Percentiles rank a stretch among this genome's conserved stretches.
These are phyloP conservation scores for Montipora sp. DNA, from an alignment of 64 coral and sea anemone species.

Conservation along the genomic window DNA sequence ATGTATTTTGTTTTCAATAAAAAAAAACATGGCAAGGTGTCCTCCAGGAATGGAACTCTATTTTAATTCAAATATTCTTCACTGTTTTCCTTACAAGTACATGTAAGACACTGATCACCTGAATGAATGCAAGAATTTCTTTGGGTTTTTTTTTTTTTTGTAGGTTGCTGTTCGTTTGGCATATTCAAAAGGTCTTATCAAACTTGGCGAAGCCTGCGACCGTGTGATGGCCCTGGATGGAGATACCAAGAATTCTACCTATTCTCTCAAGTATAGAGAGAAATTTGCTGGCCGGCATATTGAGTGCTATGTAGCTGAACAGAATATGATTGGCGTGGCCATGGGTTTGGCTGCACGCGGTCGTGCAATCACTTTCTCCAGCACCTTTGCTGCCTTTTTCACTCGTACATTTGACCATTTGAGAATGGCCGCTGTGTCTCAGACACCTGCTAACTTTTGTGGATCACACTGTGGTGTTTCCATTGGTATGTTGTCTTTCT, in stretches of 20 bases:
- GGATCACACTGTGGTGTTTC: conserved; percentile 96
- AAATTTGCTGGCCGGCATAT: conserved; percentile 73
- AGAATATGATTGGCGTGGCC: conserved; percentile 95
- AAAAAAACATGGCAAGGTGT: too few relatives aligned
- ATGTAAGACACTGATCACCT: too few relatives aligned
- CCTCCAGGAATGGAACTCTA: too few relatives aligned
- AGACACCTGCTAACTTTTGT: conserved; percentile 90
- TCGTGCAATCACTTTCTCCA: conserved; percentile 92
- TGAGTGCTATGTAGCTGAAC: conserved; percentile 97
- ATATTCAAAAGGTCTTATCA: conserved; percentile 80
- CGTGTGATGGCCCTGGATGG: conserved; percentile 89
- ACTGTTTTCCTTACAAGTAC: too few relatives aligned
- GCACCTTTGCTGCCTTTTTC: conserved; percentile 92
- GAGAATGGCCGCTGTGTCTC: conserved; percentile 91
- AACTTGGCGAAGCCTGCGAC: conserved; percentile 71
- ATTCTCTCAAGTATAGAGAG: conserved; percentile 81
- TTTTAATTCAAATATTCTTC: too few relatives aligned
- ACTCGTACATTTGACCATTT: conserved; percentile 95
- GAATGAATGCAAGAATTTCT: too few relatives aligned
- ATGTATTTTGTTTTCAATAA: too few relatives aligned
- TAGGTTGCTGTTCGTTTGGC: conserved; percentile 87
- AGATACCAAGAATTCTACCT: conserved; percentile 96
- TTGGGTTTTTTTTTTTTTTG: background rate
- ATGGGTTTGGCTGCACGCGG: conserved; percentile 86
- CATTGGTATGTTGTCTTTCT: conserved; percentile 68